These are phyloP conservation scores for Cinclus mexicanus DNA, from an alignment of 2,113 vertebrate genomes.

Conservation along the genomic window DNA sequence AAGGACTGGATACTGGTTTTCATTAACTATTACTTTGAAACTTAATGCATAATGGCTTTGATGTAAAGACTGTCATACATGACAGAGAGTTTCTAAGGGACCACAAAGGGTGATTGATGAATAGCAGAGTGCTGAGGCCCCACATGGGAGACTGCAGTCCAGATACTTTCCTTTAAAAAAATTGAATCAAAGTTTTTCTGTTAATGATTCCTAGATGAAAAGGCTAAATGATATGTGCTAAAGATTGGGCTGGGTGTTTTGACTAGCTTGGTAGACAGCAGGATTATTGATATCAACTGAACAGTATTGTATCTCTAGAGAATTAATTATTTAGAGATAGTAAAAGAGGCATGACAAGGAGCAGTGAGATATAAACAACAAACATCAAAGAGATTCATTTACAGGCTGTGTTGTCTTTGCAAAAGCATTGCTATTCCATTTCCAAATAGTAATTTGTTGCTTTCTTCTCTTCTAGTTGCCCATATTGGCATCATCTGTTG, in stretches of 20 bases:
- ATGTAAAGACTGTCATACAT: not conserved
- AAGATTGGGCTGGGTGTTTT: not conserved
- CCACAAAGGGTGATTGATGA: not conserved
- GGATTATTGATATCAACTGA: not conserved
- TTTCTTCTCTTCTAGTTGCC: constrained; percentile 83
- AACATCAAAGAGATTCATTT: not conserved
- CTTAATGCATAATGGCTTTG: not conserved
- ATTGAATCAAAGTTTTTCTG: not conserved
- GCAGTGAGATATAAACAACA: not conserved
- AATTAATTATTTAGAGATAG: constrained; percentile 19
- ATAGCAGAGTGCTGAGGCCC: not conserved
- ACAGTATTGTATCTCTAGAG: not conserved
- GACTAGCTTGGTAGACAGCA: not conserved
- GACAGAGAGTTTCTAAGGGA: not conserved
- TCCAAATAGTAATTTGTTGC: not conserved
- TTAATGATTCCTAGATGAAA: not conserved
- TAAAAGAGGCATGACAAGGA: not conserved
- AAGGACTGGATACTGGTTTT: not conserved
- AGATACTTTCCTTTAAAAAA: not conserved
- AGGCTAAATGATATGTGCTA: not conserved
- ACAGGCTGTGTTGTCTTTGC: not conserved
- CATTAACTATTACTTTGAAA: constrained; percentile 1
- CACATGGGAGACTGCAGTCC: not conserved
- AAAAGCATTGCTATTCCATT: not conserved
- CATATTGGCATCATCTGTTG: constrained; percentile 93